These are phyloP conservation scores for Limnodromus scolopaceus DNA, from an alignment of 2,797 vertebrate species.

Conservation along the genomic window DNA sequence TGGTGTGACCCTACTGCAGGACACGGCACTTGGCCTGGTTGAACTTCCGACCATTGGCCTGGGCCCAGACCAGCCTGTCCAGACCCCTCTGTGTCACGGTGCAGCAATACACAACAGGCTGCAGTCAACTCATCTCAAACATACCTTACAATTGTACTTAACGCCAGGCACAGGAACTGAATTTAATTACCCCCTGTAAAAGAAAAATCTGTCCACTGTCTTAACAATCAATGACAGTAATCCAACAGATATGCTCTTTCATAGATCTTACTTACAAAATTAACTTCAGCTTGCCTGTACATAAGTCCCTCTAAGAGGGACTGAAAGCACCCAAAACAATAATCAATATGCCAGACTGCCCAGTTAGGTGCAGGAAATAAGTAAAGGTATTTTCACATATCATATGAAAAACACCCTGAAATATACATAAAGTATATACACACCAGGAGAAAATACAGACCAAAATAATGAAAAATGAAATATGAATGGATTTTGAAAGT, in stretches of 20 bases:
- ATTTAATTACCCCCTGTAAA: background rate
- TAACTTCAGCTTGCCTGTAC: background rate
- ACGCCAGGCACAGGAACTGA: background rate
- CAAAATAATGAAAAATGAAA: constrained; percentile 38
- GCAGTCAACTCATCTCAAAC: background rate
- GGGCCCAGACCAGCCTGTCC: too few relatives aligned
- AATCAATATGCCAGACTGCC: background rate
- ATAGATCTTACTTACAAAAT: constrained; percentile 7
- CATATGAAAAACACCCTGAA: background rate
- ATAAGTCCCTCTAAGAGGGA: background rate
- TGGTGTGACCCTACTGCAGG: too few relatives aligned
- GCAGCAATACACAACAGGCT: background rate
- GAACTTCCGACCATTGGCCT: too few relatives aligned
- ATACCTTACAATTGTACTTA: background rate
- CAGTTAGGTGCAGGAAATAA: background rate
- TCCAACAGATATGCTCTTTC: background rate
- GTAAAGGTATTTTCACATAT: background rate
- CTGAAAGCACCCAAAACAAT: background rate
- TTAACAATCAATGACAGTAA: background rate
- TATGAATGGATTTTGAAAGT: background rate
- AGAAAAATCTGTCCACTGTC: background rate
- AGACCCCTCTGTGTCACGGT: too few relatives aligned
- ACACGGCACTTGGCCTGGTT: too few relatives aligned
- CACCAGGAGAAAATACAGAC: background rate
- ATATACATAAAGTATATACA: background rate